Evolutionary conservation across 2,797 vertebrate species (phyloP), one percentile per base, ranked within the genome.

Genomic region (Pelobates cultripes): DNA sequence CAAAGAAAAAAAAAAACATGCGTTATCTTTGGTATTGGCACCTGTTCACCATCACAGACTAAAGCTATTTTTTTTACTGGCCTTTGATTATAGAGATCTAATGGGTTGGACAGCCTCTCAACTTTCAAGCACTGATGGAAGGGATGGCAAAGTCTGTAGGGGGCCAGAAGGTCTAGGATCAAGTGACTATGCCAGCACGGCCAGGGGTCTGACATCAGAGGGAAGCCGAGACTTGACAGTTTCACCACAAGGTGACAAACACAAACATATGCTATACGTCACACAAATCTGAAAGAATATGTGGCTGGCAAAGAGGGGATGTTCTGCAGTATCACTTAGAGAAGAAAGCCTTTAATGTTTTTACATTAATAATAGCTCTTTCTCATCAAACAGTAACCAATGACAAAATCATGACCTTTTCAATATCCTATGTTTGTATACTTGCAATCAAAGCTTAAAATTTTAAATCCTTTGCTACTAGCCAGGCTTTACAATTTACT

Each of bases 41-140:
- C 81, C 81, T 83, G 76, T 83, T 75, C 63, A 75, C 41, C 75
- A 78, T 78, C 74, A 78, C 66, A 71, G 73, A 14, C 69, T 66
- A 13, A 53, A 83, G 71, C 41, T 43, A 78, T 51, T 40, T 8
- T 63, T 4, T 8, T 70, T 7, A 51, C 3, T 44, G 17, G 61
- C 43, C 81, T 83, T 83, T 78, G 81, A 83, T 83, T 74, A 53
- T 53, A 64, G 78, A 83, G 81, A 78, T 83, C 81, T 83, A 70
- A 83, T 43, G 67, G 75, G 5, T 45, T 43, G 9, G 4, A 7
- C 40, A 78, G 63, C 47, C 70, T 74, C 81, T 83, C 76, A 28
- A 63, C 81, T 83, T 83, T 83, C 76, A 83, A 12, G 81, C 64
- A 13, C n/a, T 68, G 60, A 9, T 9, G 61, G 28, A 44, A 47